These are phyloP conservation scores for Sebastes elongatus DNA, from an alignment of 2,797 vertebrate genomes.

Conservation along the genomic window DNA sequence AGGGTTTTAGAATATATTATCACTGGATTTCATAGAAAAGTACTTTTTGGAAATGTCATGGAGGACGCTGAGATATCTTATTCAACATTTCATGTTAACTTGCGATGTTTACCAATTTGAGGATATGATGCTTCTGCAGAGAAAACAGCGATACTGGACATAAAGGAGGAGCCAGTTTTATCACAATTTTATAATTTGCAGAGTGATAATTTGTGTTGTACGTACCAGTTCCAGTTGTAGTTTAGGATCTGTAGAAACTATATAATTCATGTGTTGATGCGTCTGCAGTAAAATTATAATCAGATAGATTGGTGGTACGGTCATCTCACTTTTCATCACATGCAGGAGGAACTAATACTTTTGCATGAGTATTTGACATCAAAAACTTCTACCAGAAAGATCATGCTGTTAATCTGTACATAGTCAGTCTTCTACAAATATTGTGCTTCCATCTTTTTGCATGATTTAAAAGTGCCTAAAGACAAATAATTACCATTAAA, in stretches of 20 bases:
- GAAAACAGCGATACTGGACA: neutral
- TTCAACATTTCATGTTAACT: neutral
- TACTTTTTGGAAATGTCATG: neutral
- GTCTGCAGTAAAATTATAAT: neutral
- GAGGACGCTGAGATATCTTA: neutral
- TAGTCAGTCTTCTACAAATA: neutral
- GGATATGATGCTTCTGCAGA: neutral
- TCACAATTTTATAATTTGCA: neutral
- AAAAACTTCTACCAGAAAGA: neutral
- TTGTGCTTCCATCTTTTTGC: neutral
- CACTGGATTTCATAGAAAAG: neutral
- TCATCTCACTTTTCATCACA: neutral
- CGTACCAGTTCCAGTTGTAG: neutral
- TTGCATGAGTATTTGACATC: neutral
- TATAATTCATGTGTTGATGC: neutral
- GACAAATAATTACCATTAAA: neutral
- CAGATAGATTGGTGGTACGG: fast-evolving
- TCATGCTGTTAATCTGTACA: neutral
- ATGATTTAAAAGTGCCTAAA: neutral
- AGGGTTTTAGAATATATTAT: neutral
- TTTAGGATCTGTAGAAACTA: neutral
- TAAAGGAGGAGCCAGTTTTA: neutral
- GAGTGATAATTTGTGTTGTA: neutral
- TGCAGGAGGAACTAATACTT: neutral
- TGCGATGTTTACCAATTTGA: neutral